Conservation (phyloP, 1,140 invertebrate genomes). For the Pogonomyrmex californicus region DNA sequence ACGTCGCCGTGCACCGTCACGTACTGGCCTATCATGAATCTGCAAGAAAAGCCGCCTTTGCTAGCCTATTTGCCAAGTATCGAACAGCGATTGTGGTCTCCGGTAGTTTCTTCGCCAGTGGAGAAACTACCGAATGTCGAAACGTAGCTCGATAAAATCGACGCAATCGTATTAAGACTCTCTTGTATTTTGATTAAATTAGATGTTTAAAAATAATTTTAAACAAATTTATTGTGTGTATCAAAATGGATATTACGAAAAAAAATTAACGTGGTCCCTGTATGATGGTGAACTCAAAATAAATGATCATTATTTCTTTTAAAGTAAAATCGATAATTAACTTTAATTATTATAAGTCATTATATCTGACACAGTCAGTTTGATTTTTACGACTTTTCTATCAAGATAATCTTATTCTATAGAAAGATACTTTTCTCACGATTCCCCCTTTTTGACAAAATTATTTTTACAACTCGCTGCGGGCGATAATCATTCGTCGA, state of each 20-base stretch:
- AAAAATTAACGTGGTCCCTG: not conserved
- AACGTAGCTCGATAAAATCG: not conserved
- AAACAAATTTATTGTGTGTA: not conserved
- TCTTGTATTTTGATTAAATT: slow-evolving; percentile 5
- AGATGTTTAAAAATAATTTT: not conserved
- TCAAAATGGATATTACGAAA: not conserved
- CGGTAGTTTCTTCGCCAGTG: not conserved
- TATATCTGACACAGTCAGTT: not conserved
- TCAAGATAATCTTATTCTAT: not conserved
- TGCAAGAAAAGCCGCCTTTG: slow-evolving; percentile 76
- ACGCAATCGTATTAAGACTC: not conserved
- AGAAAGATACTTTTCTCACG: not conserved
- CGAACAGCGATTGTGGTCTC: not conserved
- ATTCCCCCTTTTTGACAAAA: not conserved
- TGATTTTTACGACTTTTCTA: not conserved
- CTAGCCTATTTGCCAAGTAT: not conserved
- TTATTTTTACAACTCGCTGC: slow-evolving; percentile 14
- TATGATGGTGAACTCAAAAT: not conserved
- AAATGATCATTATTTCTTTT: not conserved
- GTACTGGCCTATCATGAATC: slow-evolving; percentile 96
- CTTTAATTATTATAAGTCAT: not conserved
- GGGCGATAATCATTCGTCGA: slow-evolving; percentile 33
- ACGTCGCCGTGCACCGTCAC: slow-evolving; percentile 97
- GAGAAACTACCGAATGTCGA: not conserved
- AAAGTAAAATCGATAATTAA: not conserved